phyloP scores from a whole-genome alignment of 2,888 invertebrate species.

The Podabrus alpinus region DNA sequence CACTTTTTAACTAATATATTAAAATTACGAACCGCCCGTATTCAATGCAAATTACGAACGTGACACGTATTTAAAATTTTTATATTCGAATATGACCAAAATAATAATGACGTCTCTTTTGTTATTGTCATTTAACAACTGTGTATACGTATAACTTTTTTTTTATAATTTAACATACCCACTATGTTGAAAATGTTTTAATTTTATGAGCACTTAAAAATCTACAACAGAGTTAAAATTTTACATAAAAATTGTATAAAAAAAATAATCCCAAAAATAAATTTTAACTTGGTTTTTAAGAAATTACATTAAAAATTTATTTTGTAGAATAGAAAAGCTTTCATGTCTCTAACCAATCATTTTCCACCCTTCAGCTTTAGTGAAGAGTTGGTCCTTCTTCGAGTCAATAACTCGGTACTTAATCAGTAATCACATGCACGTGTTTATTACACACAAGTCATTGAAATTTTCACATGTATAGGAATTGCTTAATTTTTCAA shows the following conservation, averaged over 20 bases:
- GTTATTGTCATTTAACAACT: neutral
- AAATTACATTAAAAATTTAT: neutral
- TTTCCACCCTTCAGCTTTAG: neutral
- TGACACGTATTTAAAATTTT: slow-evolving; percentile 7
- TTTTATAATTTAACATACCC: neutral
- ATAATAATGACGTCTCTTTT: neutral
- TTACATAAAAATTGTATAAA: neutral
- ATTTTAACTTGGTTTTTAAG: neutral
- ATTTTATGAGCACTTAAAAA: neutral
- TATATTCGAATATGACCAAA: neutral
- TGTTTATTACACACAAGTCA: too few species aligned
- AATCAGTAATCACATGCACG: neutral
- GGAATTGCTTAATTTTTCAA: too few species aligned
- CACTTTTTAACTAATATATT: slow-evolving; percentile 3
- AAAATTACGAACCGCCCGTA: neutral
- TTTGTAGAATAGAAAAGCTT: neutral
- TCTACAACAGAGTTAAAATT: neutral
- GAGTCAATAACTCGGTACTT: neutral
- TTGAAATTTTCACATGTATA: too few species aligned
- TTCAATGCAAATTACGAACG: slow-evolving; percentile 2
- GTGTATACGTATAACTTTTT: neutral
- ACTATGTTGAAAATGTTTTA: neutral
- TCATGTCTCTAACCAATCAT: neutral
- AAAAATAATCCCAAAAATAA: neutral
- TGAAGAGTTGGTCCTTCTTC: neutral